Conservation (phyloP, 2,888 invertebrate species). For the Caprella mutica region DNA sequence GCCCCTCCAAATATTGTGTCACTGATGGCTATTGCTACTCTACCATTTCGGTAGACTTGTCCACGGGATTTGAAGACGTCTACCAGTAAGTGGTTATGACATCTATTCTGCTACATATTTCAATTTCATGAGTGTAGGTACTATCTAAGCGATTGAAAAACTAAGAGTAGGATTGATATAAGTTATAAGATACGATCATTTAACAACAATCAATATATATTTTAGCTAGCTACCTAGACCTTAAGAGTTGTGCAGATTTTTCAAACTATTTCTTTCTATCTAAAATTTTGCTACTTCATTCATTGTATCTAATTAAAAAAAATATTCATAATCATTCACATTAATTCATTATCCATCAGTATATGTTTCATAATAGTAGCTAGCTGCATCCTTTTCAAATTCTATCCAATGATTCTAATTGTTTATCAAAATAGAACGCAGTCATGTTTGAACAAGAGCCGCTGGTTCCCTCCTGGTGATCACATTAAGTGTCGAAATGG, state of each 20-base stretch:
- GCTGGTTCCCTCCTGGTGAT: conserved; percentile 28
- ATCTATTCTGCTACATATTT: neutral
- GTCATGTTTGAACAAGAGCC: conserved; percentile 31
- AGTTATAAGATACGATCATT: no score
- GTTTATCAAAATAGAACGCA: conserved; percentile 19
- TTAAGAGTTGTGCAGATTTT: no score
- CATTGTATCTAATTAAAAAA: neutral
- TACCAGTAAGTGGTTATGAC: conserved; percentile 7
- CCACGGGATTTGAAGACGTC: conserved; percentile 1
- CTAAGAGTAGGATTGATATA: neutral
- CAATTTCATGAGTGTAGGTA: neutral
- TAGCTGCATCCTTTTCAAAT: no score
- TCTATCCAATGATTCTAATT: no score
- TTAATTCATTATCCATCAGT: no score
- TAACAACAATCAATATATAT: no score
- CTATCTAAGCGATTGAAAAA: neutral
- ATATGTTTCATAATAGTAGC: no score
- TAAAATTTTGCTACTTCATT: neutral
- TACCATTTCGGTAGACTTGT: conserved; percentile 5
- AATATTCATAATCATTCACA: neutral
- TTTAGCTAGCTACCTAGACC: no score
- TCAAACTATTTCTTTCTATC: neutral
- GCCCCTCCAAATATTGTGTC: neutral
- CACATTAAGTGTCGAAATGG: conserved; percentile 26
- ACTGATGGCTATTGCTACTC: conserved; percentile 19